phyloP scores from a whole-genome alignment of 2,888 invertebrate genomes.

The Oegoconia quadripuncta region DNA sequence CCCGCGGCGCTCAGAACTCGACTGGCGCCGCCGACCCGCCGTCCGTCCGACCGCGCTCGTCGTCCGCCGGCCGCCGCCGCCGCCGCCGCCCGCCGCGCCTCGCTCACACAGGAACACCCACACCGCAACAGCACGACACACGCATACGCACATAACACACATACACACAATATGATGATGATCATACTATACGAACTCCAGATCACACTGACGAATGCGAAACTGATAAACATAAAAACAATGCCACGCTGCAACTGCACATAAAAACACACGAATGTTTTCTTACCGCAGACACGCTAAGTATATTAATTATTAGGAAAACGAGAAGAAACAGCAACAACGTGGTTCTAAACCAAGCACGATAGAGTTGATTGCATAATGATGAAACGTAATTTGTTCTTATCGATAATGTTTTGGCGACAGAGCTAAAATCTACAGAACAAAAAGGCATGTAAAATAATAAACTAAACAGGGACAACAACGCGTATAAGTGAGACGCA shows the following conservation, averaged over 20 bases:
- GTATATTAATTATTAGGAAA: not conserved
- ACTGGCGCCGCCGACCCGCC: conserved; percentile 59
- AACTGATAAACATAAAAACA: conserved; percentile 73
- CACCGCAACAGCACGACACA: conserved; percentile 36
- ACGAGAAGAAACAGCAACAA: not conserved
- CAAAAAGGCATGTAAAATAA: not conserved
- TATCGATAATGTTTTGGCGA: not conserved
- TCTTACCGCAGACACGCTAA: conserved; percentile 21
- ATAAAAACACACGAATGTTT: conserved; percentile 43
- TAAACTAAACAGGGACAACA: conserved; percentile 32
- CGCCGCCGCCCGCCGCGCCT: conserved; percentile 58
- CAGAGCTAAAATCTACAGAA: not conserved
- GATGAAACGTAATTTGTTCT: not conserved
- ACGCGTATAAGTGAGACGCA: conserved; percentile 34
- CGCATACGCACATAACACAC: conserved; percentile 32
- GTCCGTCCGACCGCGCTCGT: conserved; percentile 35
- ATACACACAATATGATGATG: conserved; percentile 24
- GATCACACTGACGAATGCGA: conserved; percentile 39
- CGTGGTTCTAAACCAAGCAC: not conserved
- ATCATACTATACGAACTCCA: conserved; percentile 33
- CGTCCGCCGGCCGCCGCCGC: conserved; percentile 30
- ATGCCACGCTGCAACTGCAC: conserved; percentile 64
- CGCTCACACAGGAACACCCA: conserved; percentile 60
- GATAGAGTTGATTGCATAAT: too few species aligned
- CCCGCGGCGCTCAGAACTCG: conserved; percentile 64